A percentile compares a stretch with the other conserved stretches of the same genome.
Evolutionary conservation across 2,888 invertebrate genomes (phyloP).

Genomic region (Blera fallax): DNA sequence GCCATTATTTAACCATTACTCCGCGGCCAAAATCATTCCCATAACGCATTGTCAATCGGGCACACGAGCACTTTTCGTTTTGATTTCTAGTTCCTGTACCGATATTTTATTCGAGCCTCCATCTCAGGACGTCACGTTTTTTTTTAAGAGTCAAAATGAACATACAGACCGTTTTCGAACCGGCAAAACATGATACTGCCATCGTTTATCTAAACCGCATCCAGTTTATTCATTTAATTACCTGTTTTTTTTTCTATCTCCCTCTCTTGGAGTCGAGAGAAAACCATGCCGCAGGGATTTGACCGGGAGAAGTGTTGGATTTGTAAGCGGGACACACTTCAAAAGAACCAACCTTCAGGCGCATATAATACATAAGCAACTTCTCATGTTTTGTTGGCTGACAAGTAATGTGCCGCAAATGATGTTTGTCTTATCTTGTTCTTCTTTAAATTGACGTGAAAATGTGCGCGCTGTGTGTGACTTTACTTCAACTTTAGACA

Average conservation of each 20-base stretch:
- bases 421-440: constrained; percentile 33
- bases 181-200: constrained; percentile 21
- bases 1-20: neutral
- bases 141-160: constrained; percentile 48
- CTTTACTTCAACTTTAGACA: neutral
- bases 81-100: constrained; percentile 50
- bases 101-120: constrained; percentile 25
- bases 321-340: constrained; percentile 1
- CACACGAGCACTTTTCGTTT: constrained; percentile 36
- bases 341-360: constrained; percentile 14
- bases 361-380: neutral
- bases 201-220: constrained; percentile 38
- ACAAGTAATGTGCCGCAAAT: constrained; percentile 43
- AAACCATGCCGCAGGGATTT: constrained; percentile 29
- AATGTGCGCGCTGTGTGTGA: neutral
- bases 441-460: constrained; percentile 35
- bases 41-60: constrained; percentile 36
- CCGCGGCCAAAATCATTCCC: constrained; percentile 26
- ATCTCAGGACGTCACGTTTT: constrained; percentile 57
- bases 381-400: constrained; percentile 31
- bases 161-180: neutral
- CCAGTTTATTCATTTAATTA: constrained; percentile 52
- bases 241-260: constrained; percentile 2
- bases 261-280: neutral
- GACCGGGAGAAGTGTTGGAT: constrained; percentile 21